Conservation (phyloP, 1,140 invertebrate genomes). For the Acromyrmex heyeri region DNA sequence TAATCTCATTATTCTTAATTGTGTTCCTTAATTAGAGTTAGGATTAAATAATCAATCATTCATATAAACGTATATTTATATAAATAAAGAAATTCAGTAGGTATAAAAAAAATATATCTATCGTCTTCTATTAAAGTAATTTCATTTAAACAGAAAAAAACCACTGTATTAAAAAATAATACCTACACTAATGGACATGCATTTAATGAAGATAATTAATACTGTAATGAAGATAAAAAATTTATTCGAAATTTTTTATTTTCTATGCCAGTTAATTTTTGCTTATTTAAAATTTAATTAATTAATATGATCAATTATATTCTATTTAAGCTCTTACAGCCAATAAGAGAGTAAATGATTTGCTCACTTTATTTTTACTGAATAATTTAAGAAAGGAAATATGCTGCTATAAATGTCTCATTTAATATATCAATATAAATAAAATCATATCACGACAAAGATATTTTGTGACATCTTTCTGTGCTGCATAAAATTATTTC, state of each 20-base stretch:
- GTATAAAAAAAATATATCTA: not conserved
- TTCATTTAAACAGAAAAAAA: not conserved
- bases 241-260: not conserved
- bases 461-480: not conserved
- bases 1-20: slow-evolving; percentile 20
- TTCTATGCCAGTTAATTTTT: not conserved
- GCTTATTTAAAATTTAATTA: not conserved
- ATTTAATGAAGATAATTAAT: not conserved
- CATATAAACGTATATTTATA: not conserved
- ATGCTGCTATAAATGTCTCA: not conserved
- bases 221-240: not conserved
- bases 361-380: not conserved
- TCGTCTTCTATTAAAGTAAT: not conserved
- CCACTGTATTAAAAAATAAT: not conserved
- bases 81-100: not conserved
- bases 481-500: not conserved
- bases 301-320: not conserved
- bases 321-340: not conserved
- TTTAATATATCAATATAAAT: not conserved
- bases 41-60: slow-evolving; percentile 1
- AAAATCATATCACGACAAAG: not conserved
- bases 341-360: not conserved
- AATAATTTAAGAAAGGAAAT: not conserved
- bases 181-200: not conserved
- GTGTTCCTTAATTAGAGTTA: not conserved